Base-by-base conservation (phyloP, 2,888 invertebrate species). In the Adelphocoris suturalis region DNA sequence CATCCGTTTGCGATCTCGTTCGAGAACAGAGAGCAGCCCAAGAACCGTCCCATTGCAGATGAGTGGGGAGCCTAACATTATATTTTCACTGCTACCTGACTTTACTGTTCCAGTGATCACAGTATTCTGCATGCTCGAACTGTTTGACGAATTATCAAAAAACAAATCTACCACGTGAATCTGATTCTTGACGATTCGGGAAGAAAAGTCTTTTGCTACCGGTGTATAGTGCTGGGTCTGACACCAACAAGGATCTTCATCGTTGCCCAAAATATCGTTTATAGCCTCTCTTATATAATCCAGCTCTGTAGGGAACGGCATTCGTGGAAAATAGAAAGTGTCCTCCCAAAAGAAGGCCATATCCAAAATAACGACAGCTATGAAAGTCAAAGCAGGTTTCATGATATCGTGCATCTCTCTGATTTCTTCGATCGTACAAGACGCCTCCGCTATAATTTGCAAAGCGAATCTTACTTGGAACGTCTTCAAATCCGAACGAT, bases 281-380 rank as follows among this genome's bases (percentile, higher is more conserved):
- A 47, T 46, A 3, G 46, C 16, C 46, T 23, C 19, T 19, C 7
- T 19, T 19, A 82, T 52, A 12, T 5, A 14, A n/a, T 82, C 52
- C 16, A 9, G 3, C 0, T 27, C 4, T 14, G 52, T 5, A 9
- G 23, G 23, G 23, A 27, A 52, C 27, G 82, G 82, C 52, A 52
- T 52, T 23, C 27, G 4, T 14, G 13, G 52, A 23, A 52, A 52
- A 48, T 37, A 7, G 52, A 82, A 82, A 19, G 82, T 82, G 19
- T 82, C 16, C 5, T 82, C 47, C 82, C 82, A 82, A 52, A 82
- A 52, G 52, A 82, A 82, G 9, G 82, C 48, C 52, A 82, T 23
- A 52, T 82, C 82, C 7, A 82, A n/a, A 16, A 47, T 82, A 13
- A 47, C 13, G 5, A 82, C 47, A 13, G 82, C 48, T 47, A 82